Conservation (phyloP, 1,140 invertebrate species). For the Melitaea cinxia region DNA sequence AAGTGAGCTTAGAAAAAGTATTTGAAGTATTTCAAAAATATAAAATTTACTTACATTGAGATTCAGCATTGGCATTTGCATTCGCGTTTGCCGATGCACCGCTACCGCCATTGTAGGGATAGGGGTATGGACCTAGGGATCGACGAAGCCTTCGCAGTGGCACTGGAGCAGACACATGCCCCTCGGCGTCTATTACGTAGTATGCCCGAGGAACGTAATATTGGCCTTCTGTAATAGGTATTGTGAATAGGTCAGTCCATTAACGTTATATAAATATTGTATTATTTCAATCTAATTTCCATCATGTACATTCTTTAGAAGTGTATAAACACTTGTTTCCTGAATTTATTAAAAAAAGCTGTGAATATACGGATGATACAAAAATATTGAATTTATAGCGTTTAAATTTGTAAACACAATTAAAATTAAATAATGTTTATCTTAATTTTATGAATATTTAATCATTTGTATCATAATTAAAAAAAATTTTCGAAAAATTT, state of each 20-base stretch:
- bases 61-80: slow-evolving; percentile 48
- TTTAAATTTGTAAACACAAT: too few species aligned
- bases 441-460: too few species aligned
- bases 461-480: too few species aligned
- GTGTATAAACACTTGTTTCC: too few species aligned
- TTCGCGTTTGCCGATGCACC: slow-evolving; percentile 48
- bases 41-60: slow-evolving; percentile 53
- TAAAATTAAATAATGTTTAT: too few species aligned
- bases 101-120: slow-evolving; percentile 28
- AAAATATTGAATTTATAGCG: too few species aligned
- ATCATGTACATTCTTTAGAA: too few species aligned
- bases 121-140: slow-evolving; percentile 51
- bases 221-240: slow-evolving; percentile 63
- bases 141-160: slow-evolving; percentile 66
- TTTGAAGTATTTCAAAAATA: background rate
- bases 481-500: too few species aligned
- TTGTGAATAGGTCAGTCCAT: background rate
- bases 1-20: background rate
- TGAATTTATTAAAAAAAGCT: too few species aligned
- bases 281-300: too few species aligned
- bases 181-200: slow-evolving; percentile 70
- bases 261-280: too few species aligned
- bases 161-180: slow-evolving; percentile 64
- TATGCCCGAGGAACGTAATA: slow-evolving; percentile 75
- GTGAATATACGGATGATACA: too few species aligned